phyloP scores from a whole-genome alignment of 2,888 invertebrate species.

The Aleiodes alternator region DNA sequence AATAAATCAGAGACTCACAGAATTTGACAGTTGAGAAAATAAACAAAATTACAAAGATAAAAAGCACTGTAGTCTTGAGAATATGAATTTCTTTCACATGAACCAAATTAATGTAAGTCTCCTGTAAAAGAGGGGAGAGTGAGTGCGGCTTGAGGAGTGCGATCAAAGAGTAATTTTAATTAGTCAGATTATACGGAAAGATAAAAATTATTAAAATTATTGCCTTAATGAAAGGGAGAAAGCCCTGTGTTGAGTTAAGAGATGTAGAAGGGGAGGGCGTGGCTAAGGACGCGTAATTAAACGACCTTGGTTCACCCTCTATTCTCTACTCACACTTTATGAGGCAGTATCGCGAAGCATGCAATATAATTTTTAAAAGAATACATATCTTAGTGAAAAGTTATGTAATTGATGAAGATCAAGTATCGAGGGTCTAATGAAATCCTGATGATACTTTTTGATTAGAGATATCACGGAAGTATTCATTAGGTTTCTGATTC shows the following conservation, averaged over 20 bases:
- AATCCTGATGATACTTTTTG: too few species aligned
- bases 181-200: conserved; percentile 75
- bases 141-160: conserved; percentile 62
- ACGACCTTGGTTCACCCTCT: conserved; percentile 64
- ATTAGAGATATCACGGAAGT: too few species aligned
- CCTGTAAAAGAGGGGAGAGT: conserved; percentile 47
- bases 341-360: background rate
- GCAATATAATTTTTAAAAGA: background rate
- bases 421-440: too few species aligned
- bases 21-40: too few species aligned
- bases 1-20: too few species aligned
- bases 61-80: conserved; percentile 14
- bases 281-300: conserved; percentile 73
- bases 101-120: conserved; percentile 7
- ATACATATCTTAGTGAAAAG: too few species aligned
- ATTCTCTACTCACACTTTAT: conserved; percentile 1
- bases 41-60: too few species aligned
- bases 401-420: too few species aligned
- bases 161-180: conserved; percentile 75
- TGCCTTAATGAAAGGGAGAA: conserved; percentile 75
- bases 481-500: too few species aligned
- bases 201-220: conserved; percentile 76
- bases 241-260: conserved; percentile 56
- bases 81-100: conserved; percentile 14
- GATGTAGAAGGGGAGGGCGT: conserved; percentile 49